Base-by-base conservation (phyloP, 1,140 invertebrate species). In the Lerema accius region DNA sequence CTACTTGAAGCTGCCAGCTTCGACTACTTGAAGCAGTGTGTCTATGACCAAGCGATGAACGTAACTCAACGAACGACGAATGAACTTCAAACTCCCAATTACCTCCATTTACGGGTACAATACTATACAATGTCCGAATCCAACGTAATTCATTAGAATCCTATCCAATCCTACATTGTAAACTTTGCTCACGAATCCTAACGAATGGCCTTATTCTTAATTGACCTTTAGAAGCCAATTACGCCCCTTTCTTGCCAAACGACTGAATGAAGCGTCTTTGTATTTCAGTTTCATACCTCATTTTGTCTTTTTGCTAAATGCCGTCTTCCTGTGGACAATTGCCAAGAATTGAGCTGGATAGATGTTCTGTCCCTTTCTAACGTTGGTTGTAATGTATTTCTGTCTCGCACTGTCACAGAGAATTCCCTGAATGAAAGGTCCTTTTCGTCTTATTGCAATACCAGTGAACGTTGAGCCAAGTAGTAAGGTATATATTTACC, bases 251-350 rank as follows among this genome's bases (percentile, higher is more conserved):
- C 66, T 66, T 68, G 50, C 71, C 73, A 76, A 60, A 39, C 66
- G 23, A 59, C 67, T 87, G 76, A 87, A 86, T 87, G 82, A 77
- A 73, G 61, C 67, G 48, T 76, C 78, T 83, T 86, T 84, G 82
- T 86, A 84, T 86, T 86, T 85, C 71, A 79, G 81, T 78, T 79
- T 71, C 80, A 74, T 63, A 68, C 71, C 78, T 70, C 64, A 62
- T 68, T 50, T 77, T 53, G 63, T 84, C 84, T 79, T 86, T 80
- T 86, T 89, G 77, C 76, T 78, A 74, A 78, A 82, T 77, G 59
- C 71, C 73, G 80, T 72, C 74, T 88, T 88, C 86, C 86, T 76
- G 86, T 89, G 86, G 86, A 89, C 85, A 82, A 83, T 83, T 89
- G 86, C 86, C 86, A 89, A 89, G 84, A 84, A 71, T 73, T 73